Base-by-base conservation (phyloP, 2,888 invertebrate genomes). In the Ormyrus pomaceus region DNA sequence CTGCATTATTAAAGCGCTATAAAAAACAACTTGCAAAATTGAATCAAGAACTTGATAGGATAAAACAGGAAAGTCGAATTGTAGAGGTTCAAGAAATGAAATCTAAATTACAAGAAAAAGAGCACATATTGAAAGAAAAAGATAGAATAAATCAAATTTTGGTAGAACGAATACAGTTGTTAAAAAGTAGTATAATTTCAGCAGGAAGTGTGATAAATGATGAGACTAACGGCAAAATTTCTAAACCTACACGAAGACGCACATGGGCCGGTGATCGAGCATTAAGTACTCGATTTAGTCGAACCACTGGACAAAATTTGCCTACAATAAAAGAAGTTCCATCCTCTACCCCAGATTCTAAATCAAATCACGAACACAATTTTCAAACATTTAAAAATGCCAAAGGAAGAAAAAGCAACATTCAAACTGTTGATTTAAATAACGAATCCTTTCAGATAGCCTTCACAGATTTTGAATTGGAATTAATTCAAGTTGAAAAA, bases 1-100 rank as follows among this genome's bases (percentile, higher is more conserved):
- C 93, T 2, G 94, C 95, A 0, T 93, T 95, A 91, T 92, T 96
- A 83, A 95, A 95, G 87, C 92, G 93, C 10, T 93, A 95, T 70
- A 93, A 94, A 19, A 93, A 93, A 81, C 93, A 95, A 87, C 93
- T 96, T 66, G 91, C 92, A 4, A 90, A 90, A 46, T 91, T 96
- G 0, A 93, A 94, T 84, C 89, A 92, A 7, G 92, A 94, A 83
- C 90, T 96, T 9, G 92, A 93, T 84, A 91, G 91, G 86, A 89
- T 90, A 82, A 72, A 77, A 75, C 56, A 70, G 46, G 66, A 82
- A 50, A 85, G 84, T 59, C 77, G 82, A 73, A 69, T 78, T 1
- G 84, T 85, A 2, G 86, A 87, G 77, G 86, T 87, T 19, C 69
- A 88, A 75, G 86, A 88, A 79, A 87, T 88, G 85, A 82, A 83